A percentile compares a stretch with the other conserved stretches of the same genome.
Evolutionary conservation across 1,140 invertebrate genomes (phyloP).

Genomic region (Drosophila eugracilis): DNA sequence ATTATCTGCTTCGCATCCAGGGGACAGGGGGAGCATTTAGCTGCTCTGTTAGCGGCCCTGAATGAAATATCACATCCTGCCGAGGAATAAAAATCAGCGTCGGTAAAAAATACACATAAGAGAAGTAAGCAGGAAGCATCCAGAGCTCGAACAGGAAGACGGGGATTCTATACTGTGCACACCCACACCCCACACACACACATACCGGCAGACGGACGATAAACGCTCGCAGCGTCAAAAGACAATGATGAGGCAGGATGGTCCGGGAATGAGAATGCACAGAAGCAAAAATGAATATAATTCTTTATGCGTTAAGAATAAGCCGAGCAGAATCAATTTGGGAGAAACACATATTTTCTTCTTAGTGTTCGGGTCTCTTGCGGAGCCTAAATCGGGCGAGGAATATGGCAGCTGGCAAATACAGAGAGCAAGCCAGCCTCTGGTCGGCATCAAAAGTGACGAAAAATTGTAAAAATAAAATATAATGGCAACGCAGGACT

Average conservation of each 20-base stretch:
- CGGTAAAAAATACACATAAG: slow-evolving; percentile 72
- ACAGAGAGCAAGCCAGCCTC: slow-evolving; percentile 32
- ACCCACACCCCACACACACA: slow-evolving; percentile 16
- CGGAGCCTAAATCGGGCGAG: slow-evolving; percentile 20
- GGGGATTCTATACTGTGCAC: slow-evolving; percentile 10
- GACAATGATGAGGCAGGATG: slow-evolving; percentile 66
- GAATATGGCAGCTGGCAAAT: slow-evolving; percentile 39
- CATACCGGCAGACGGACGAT: slow-evolving; percentile 15
- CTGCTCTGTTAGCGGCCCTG: slow-evolving; percentile 61
- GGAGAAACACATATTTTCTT: too few species aligned
- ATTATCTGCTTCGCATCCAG: slow-evolving; percentile 34
- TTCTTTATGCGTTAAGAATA: too few species aligned
- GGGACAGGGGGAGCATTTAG: slow-evolving; percentile 49
- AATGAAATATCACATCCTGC: slow-evolving; percentile 81
- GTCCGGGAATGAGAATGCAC: slow-evolving; percentile 1
- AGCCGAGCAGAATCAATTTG: too few species aligned
- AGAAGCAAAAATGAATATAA: too few species aligned
- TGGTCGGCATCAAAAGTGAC: slow-evolving; percentile 61
- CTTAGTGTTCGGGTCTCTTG: neutral
- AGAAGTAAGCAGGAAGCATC: slow-evolving; percentile 56
- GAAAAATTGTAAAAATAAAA: slow-evolving; percentile 76
- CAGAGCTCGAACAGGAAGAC: slow-evolving; percentile 68
- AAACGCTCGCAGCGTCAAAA: slow-evolving; percentile 70
- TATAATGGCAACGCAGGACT: slow-evolving; percentile 67
- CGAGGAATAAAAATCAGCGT: slow-evolving; percentile 80